Evolutionary conservation across 1,140 invertebrate species (phyloP).

Genomic region (Triops cancriformis): DNA sequence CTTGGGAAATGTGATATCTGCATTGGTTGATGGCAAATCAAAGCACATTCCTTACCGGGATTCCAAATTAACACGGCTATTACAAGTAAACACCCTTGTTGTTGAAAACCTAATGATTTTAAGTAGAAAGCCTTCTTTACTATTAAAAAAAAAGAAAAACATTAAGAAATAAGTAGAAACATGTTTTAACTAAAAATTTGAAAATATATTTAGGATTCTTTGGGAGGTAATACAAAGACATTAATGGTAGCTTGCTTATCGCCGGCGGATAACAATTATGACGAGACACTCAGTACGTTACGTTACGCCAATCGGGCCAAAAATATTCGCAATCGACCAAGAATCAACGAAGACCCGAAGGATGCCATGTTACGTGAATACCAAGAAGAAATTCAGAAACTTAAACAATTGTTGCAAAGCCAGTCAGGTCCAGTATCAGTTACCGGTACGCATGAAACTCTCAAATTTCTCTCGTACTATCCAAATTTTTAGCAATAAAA

Average conservation of each 20-base stretch:
- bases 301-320: conserved; percentile 84
- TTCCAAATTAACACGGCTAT: conserved; percentile 80
- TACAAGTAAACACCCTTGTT: conserved; percentile 54
- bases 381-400: conserved; percentile 71
- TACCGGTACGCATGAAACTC: neutral
- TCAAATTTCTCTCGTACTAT: neutral
- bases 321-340: conserved; percentile 87
- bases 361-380: conserved; percentile 80
- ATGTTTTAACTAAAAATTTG: neutral
- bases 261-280: conserved; percentile 78
- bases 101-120: too few species aligned
- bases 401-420: conserved; percentile 48
- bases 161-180: too few species aligned
- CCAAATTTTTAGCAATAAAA: too few species aligned
- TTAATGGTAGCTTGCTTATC: conserved; percentile 90
- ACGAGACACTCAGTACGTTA: conserved; percentile 81
- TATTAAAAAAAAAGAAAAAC: too few species aligned
- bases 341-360: conserved; percentile 89
- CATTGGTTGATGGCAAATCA: conserved; percentile 79
- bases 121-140: too few species aligned
- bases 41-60: conserved; percentile 87
- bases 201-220: conserved; percentile 56
- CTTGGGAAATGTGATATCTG: conserved; percentile 88
- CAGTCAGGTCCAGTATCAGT: neutral
- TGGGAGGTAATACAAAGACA: conserved; percentile 89